Conservation (phyloP, 2,888 invertebrate species). For the Andrena flavipes region DNA sequence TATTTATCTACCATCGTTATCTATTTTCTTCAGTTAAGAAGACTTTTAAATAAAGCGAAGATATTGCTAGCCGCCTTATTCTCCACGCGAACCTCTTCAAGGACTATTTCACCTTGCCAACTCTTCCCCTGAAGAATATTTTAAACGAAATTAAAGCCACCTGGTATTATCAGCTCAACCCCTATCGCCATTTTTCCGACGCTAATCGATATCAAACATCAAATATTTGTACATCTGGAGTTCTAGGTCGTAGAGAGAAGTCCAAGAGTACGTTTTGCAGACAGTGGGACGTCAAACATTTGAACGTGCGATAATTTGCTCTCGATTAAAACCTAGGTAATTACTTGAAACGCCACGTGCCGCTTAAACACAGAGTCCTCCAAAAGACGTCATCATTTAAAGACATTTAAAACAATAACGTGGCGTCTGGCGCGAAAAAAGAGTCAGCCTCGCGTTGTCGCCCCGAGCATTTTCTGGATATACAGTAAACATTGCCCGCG, state of each 20-base stretch:
- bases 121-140: no score
- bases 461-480: not conserved
- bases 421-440: not conserved
- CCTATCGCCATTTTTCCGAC: not conserved
- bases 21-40: not conserved
- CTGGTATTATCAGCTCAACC: not conserved
- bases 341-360: not conserved
- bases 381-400: not conserved
- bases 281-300: not conserved
- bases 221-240: slow-evolving; percentile 9
- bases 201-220: slow-evolving; percentile 19
- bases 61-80: no score
- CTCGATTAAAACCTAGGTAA: not conserved
- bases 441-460: not conserved
- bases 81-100: no score
- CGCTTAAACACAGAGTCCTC: not conserved
- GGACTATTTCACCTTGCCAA: no score
- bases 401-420: not conserved
- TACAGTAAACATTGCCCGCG: slow-evolving; percentile 1
- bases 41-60: not conserved
- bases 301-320: slow-evolving; percentile 11
- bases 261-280: not conserved
- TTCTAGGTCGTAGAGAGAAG: not conserved
- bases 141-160: no score
- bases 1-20: not conserved